Base-by-base conservation (phyloP, 2,888 invertebrate genomes). In the Diarsia rubi region DNA sequence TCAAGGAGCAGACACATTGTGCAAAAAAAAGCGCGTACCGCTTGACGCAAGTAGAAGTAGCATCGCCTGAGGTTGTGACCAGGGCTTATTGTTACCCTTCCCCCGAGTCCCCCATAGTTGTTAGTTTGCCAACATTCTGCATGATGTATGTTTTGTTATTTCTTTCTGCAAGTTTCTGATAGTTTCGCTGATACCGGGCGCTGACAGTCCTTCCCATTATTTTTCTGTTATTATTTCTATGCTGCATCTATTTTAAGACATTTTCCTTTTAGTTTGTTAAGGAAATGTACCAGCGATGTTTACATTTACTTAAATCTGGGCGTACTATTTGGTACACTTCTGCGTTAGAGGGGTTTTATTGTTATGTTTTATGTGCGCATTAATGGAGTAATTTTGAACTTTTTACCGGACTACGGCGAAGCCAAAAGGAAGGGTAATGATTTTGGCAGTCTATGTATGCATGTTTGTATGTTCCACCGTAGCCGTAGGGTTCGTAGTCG, bases 61-160 rank as follows among this genome's bases (percentile, higher is more conserved):
- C n/a, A 42, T 42, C 62, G 42, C n/a, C n/a, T 42, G 62, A 62
- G 62, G 42, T 14, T 42, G 62, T 42, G 62, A 42, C n/a, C 42
- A 4, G 16, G n/a, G n/a, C 8, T 14, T 42, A 14, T 11, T 44
- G 42, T 59, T 59, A 66, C 81, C 74, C 69, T 76, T 65, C 45
- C 44, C 64, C 60, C 44, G 65, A 19, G n/a, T n/a, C 44, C 54
- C 66, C 52, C 24, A 68, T 71, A 84, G 70, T 75, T 67, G 63
- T 62, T 31, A 83, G 70, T 87, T 86, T 12, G 68, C 75, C 63
- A 83, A 84, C 79, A 73, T 74, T 83, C 74, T 74, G 81, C 83
- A 86, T 86, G 79, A 86, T 79, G 75, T 76, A 86, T 81, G 75
- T 75, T 83, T 65, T 37, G 73, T 76, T 78, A 73, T 79, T 81